Conservation (phyloP, 2,888 invertebrate genomes). For the Chymomyza fuscimana region DNA sequence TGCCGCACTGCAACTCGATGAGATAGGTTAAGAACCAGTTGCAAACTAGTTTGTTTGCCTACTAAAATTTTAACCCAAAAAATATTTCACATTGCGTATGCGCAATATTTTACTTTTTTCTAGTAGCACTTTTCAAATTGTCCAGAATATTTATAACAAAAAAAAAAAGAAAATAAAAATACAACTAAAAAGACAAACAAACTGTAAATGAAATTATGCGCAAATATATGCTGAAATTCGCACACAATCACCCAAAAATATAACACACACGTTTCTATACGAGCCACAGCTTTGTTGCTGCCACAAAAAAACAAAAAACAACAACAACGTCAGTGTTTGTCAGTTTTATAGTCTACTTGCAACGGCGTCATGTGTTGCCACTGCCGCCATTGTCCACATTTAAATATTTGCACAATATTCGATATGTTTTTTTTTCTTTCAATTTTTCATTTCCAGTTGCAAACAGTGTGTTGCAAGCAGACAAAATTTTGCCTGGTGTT, state of each 20-base stretch:
- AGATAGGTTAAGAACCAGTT: too few species aligned
- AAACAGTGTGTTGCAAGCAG: background rate
- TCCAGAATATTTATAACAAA: slow-evolving; percentile 41
- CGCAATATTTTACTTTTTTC: slow-evolving; percentile 8
- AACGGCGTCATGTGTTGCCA: slow-evolving; percentile 45
- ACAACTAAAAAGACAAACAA: slow-evolving; percentile 38
- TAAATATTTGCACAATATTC: slow-evolving; percentile 69
- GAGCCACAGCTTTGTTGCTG: background rate
- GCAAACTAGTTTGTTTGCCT: too few species aligned
- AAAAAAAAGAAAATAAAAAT: slow-evolving; percentile 16
- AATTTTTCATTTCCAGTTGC: background rate
- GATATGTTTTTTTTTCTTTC: slow-evolving; percentile 57
- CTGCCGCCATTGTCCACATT: slow-evolving; percentile 61
- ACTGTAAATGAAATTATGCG: slow-evolving; percentile 60
- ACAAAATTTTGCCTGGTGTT: background rate
- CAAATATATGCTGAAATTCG: slow-evolving; percentile 43
- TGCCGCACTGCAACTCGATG: too few species aligned
- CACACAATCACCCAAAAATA: slow-evolving; percentile 25
- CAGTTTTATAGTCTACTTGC: slow-evolving; percentile 1
- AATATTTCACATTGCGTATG: slow-evolving; percentile 63
- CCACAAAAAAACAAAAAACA: background rate
- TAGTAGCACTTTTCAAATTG: slow-evolving; percentile 69
- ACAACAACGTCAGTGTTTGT: background rate
- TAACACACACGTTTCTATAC: background rate
- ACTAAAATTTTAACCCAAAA: slow-evolving; percentile 39